Conservation (phyloP, 2,888 invertebrate genomes). For the Cheilosia vernalis region DNA sequence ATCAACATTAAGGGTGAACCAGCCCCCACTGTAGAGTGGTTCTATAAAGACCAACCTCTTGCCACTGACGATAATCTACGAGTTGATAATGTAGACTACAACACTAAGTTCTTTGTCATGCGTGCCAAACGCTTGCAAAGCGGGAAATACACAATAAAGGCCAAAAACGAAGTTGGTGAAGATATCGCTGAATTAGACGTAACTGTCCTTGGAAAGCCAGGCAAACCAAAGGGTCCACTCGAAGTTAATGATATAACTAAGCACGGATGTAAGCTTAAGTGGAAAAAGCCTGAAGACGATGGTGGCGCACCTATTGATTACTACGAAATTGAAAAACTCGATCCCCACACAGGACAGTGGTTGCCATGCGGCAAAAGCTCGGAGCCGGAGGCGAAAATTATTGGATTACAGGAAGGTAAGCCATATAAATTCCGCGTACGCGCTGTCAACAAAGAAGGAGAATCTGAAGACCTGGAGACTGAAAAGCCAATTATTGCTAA, state of each 20-base stretch:
- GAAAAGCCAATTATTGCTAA: constrained; percentile 97
- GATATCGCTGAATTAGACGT: constrained; percentile 96
- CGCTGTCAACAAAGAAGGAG: constrained; percentile 99
- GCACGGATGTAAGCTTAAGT: constrained; percentile 94
- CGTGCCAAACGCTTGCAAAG: constrained; percentile 91
- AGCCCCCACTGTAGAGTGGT: constrained; percentile 95
- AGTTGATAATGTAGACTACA: constrained; percentile 94
- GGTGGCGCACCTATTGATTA: constrained; percentile 97
- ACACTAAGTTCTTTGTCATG: constrained; percentile 94
- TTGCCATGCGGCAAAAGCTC: constrained; percentile 94
- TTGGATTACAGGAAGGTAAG: constrained; percentile 95
- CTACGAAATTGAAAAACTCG: constrained; percentile 97
- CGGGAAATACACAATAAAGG: constrained; percentile 94
- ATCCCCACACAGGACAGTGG: constrained; percentile 96
- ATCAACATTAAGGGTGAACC: constrained; percentile 97
- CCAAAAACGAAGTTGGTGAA: constrained; percentile 96
- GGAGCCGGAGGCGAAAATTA: constrained; percentile 92
- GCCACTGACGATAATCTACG: constrained; percentile 86
- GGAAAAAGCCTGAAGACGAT: constrained; percentile 98
- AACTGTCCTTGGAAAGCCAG: constrained; percentile 91
- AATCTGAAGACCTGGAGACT: constrained; percentile 97
- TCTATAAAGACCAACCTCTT: constrained; percentile 89
- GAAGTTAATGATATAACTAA: constrained; percentile 95
- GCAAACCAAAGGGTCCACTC: constrained; percentile 92
- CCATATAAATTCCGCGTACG: constrained; percentile 99